Evolutionary conservation across 2,113 vertebrate genomes (phyloP).

Genomic region (Cephalopterus ornatus): DNA sequence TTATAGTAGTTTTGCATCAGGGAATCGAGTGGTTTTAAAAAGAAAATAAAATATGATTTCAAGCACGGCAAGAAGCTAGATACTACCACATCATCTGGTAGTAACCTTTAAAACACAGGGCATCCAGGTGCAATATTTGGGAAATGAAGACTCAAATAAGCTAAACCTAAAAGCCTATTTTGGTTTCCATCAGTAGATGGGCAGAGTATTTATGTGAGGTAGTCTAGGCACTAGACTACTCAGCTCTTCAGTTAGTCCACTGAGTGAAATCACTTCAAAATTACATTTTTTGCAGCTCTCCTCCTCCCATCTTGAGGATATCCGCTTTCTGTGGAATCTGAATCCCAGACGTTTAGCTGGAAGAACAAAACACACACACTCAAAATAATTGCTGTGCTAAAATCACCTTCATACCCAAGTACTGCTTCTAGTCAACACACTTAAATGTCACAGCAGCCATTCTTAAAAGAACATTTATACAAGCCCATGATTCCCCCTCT

Average conservation of each 20-base stretch:
- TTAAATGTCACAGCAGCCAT: background rate
- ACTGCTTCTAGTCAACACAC: background rate
- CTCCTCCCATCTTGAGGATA: slow-evolving; percentile 72
- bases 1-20: background rate
- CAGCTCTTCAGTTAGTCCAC: background rate
- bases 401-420: background rate
- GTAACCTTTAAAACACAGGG: background rate
- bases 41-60: background rate
- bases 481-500: background rate
- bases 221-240: background rate
- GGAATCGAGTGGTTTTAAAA: background rate
- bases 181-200: background rate
- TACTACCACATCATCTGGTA: background rate
- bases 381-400: background rate
- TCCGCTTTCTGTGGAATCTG: slow-evolving; percentile 76
- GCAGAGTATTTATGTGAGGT: background rate
- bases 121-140: background rate
- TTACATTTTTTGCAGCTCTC: slow-evolving; percentile 58
- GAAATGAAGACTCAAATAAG: background rate
- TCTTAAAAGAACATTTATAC: background rate
- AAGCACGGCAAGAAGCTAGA: background rate
- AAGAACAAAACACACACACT: slow-evolving; percentile 15
- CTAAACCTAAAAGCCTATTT: background rate
- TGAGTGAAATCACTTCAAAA: background rate
- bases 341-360: slow-evolving; percentile 67